These are phyloP conservation scores for Thymallus thymallus DNA, from an alignment of 2,113 vertebrate species.

Conservation along the genomic window DNA sequence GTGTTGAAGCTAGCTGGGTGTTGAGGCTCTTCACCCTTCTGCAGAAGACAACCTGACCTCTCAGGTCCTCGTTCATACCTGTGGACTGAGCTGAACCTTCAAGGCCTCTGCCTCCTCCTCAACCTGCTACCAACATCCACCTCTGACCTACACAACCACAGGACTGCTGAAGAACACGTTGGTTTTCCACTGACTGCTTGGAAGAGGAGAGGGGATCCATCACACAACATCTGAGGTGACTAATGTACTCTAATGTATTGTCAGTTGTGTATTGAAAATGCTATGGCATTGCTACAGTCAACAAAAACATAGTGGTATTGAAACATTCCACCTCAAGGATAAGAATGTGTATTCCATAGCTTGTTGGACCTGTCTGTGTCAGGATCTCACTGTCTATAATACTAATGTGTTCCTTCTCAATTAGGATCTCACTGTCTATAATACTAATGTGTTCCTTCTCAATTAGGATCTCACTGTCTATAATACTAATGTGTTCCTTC, in stretches of 20 bases:
- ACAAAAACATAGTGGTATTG: not conserved
- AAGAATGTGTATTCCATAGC: not conserved
- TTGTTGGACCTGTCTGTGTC: not conserved
- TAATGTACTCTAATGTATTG: slow-evolving; percentile 1
- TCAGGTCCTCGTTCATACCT: slow-evolving; percentile 27
- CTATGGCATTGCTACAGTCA: not conserved
- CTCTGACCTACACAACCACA: slow-evolving; percentile 17
- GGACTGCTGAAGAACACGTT: not conserved
- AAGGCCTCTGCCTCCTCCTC: slow-evolving; percentile 24
- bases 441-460: no score
- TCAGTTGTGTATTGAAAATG: not conserved
- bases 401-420: no score
- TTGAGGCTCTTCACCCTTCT: slow-evolving; percentile 32
- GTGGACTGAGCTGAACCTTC: slow-evolving; percentile 37
- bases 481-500: no score
- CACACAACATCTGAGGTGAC: slow-evolving; percentile 45
- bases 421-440: no score
- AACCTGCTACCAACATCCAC: not conserved
- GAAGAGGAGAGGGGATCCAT: slow-evolving; percentile 9
- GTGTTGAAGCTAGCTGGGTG: slow-evolving; percentile 45
- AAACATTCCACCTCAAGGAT: not conserved
- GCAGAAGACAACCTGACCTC: slow-evolving; percentile 29
- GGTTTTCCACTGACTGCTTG: slow-evolving; percentile 23
- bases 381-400: no score
- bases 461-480: no score